Evolutionary conservation across 2,888 invertebrate genomes (phyloP), one percentile per base, ranked within the genome.

Genomic region (Nymphalis urticae): DNA sequence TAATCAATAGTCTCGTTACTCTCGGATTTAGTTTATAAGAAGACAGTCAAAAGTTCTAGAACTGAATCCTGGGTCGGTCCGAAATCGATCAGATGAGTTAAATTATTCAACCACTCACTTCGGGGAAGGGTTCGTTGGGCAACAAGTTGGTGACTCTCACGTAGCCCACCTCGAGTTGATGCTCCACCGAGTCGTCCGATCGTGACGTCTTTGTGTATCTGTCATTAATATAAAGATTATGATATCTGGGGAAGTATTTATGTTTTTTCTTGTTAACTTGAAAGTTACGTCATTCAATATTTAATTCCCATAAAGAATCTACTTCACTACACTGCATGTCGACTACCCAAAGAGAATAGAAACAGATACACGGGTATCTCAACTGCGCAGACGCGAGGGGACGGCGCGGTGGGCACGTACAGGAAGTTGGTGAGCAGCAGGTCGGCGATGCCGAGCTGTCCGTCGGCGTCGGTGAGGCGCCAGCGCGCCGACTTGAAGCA

Each of bases 401-500:
- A 2, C 6, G 17, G 17, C 4, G 48, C 2, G 8, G 1, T 1
- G 51, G 16, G 53, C 2, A 72, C 94, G 92, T 83, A 98, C 94
- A 99, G 92, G 88, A 99, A 99, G 85, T 98, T 99, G 68, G 98
- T 97, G 4, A 99, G 94, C 68, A 98, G 96, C 69, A 99, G 94
- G 91, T 99, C 99, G 0, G 99, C 98, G 74, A 99, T 98, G 70
- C 99, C 99, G 66, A 99, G 95, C 88, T 99, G 99, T 0, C 99
- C 99, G 89, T 99, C 99, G 0, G 97, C 96, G 85, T 99, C 99
- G 0, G 99, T 99, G 75, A 99, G 94, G 51, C 99, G 90, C 99
- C 99, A 99, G 81, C 98, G 97, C 6, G 99, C 99, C 80, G 98
- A 97, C 88, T 99, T 98, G 89, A 99, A 99, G 88, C 98, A 99